These are phyloP conservation scores for Mellilla xanthometata DNA, from an alignment of 2,888 invertebrate genomes.

Conservation along the genomic window DNA sequence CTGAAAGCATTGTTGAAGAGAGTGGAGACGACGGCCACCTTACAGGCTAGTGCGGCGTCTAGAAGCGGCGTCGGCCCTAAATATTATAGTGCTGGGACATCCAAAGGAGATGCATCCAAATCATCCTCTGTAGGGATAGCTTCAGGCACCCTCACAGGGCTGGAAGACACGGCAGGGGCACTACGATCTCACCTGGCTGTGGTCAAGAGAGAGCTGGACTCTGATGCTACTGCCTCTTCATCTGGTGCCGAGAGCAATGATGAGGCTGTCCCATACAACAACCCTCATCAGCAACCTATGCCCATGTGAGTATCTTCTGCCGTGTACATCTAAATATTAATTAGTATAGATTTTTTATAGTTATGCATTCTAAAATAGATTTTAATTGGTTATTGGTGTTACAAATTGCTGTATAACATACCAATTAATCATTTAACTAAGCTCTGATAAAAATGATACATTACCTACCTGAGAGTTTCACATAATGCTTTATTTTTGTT, in stretches of 20 bases:
- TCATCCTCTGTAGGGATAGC: constrained; percentile 80
- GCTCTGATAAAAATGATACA: too few relatives aligned
- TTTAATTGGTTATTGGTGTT: too few relatives aligned
- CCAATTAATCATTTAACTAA: too few relatives aligned
- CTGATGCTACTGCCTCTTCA: constrained; percentile 96
- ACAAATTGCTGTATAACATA: too few relatives aligned
- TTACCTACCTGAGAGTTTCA: too few relatives aligned
- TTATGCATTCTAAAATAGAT: not conserved
- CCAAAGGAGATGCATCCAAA: constrained; percentile 89
- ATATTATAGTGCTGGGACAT: constrained; percentile 80
- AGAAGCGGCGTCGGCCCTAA: constrained; percentile 61
- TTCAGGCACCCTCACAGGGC: constrained; percentile 86
- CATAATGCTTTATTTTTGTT: too few relatives aligned
- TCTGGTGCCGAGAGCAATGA: constrained; percentile 97
- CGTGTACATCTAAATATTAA: too few relatives aligned
- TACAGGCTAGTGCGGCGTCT: constrained; percentile 71
- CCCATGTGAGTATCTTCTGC: constrained; percentile 86
- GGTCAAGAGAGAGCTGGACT: constrained; percentile 91
- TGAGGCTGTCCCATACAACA: constrained; percentile 91
- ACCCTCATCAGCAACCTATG: constrained; percentile 88
- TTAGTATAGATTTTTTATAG: not conserved
- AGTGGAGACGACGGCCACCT: constrained; percentile 66
- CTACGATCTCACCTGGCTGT: constrained; percentile 88
- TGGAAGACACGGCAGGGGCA: constrained; percentile 88
- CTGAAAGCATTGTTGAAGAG: constrained; percentile 70